Evolutionary conservation across 1,140 invertebrate species (phyloP).

Genomic region (Palaemon carinicauda): DNA sequence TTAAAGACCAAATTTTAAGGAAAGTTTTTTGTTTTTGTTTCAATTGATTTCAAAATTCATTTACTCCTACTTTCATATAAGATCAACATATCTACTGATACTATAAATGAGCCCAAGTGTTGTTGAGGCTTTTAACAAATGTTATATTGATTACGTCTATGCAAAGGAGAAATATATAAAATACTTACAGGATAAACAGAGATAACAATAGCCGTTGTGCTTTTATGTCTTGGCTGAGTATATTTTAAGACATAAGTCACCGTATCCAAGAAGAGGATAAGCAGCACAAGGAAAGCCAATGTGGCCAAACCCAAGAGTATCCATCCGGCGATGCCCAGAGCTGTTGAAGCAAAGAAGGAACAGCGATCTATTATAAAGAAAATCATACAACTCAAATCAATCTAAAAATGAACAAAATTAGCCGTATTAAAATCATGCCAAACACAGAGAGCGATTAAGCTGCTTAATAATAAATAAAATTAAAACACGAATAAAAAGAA

Average conservation of each 20-base stretch:
- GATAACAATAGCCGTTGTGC: slow-evolving; percentile 36
- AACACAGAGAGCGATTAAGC: too few species aligned
- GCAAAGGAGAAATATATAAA: not conserved
- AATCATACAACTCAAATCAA: too few species aligned
- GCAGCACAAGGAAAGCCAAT: not conserved
- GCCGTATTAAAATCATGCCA: too few species aligned
- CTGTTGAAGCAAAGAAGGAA: not conserved
- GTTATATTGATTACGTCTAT: not conserved
- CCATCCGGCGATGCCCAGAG: slow-evolving; percentile 42
- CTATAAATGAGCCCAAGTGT: too few species aligned
- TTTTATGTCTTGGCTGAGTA: slow-evolving; percentile 15
- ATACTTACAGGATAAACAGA: slow-evolving; percentile 54
- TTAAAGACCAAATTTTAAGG: not conserved
- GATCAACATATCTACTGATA: too few species aligned
- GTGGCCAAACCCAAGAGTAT: slow-evolving; percentile 39
- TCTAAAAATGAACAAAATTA: too few species aligned
- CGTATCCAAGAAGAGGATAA: slow-evolving; percentile 40
- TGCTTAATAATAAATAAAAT: too few species aligned
- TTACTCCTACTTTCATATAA: too few species aligned
- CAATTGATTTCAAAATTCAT: not conserved
- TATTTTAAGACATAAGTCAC: not conserved
- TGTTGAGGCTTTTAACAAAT: too few species aligned
- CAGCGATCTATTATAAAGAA: too few species aligned
- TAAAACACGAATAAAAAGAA: too few species aligned
- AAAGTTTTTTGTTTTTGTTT: not conserved